A percentile compares a stretch with the other conserved stretches of the same genome.
phyloP scores from a whole-genome alignment of 2,113 vertebrate species.

The Saguinus midas region DNA sequence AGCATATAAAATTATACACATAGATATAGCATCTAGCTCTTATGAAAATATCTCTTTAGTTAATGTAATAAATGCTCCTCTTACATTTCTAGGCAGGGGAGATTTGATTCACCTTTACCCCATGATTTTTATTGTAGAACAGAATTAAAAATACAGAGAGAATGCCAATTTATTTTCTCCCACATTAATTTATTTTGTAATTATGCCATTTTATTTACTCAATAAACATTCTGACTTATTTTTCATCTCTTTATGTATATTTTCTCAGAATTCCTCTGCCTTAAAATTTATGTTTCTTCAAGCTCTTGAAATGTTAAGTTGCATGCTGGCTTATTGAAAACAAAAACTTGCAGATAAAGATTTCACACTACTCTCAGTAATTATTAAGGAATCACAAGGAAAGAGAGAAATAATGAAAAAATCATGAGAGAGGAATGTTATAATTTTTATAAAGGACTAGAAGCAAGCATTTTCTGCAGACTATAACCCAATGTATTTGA shows the following conservation, averaged over 20 bases:
- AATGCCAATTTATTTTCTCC: background rate
- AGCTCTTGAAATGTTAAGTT: background rate
- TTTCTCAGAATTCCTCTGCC: background rate
- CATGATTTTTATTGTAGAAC: background rate
- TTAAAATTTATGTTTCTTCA: background rate
- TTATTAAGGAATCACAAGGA: background rate
- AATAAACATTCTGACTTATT: background rate
- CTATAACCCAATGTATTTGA: background rate
- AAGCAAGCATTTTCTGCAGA: background rate
- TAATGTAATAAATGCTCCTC: background rate
- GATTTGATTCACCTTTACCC: background rate
- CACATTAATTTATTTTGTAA: background rate
- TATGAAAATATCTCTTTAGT: background rate
- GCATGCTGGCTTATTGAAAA: background rate
- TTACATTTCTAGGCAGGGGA: background rate
- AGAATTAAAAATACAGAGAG: background rate
- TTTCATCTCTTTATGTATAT: background rate
- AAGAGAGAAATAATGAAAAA: background rate
- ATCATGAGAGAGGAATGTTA: background rate
- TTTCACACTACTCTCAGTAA: background rate
- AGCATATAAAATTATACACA: background rate
- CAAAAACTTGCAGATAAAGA: background rate
- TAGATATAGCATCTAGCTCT: background rate
- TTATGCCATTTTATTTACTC: slow-evolving; percentile 4
- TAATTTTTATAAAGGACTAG: background rate